phyloP scores from a whole-genome alignment of 2,888 invertebrate species.

The Cantharis lateralis region DNA sequence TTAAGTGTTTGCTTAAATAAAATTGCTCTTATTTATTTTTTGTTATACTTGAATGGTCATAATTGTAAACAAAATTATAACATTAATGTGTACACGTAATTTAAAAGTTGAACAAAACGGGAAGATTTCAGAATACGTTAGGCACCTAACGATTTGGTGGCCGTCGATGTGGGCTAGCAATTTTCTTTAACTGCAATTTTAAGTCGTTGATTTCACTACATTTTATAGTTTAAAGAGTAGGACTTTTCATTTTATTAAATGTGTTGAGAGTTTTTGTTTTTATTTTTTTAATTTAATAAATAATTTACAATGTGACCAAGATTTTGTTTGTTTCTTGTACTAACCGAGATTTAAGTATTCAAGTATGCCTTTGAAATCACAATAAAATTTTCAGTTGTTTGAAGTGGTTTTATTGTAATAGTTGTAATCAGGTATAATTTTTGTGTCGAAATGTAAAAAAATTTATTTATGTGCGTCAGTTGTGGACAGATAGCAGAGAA shows the following conservation, averaged over 20 bases:
- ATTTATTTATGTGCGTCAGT: too few relatives aligned
- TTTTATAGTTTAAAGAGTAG: neutral
- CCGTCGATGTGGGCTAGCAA: neutral
- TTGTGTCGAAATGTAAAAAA: too few relatives aligned
- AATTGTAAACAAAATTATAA: neutral
- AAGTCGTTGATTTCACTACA: neutral
- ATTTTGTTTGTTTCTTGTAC: neutral
- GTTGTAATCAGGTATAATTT: too few relatives aligned
- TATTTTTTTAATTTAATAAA: neutral
- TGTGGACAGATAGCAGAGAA: too few relatives aligned
- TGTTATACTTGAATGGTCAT: neutral
- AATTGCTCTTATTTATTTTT: neutral
- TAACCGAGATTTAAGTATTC: neutral
- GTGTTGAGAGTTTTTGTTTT: neutral
- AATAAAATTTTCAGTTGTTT: neutral
- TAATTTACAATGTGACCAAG: neutral
- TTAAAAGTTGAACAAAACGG: neutral
- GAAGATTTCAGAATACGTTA: neutral
- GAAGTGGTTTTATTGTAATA: neutral
- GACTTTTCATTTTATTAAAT: neutral
- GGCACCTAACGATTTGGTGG: neutral
- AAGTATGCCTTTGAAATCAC: neutral
- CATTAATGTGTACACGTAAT: neutral
- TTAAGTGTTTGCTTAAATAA: neutral
- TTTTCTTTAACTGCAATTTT: neutral